These are phyloP conservation scores for Pagetopsis macropterus DNA, from an alignment of 2,797 vertebrate species.

Conservation along the genomic window DNA sequence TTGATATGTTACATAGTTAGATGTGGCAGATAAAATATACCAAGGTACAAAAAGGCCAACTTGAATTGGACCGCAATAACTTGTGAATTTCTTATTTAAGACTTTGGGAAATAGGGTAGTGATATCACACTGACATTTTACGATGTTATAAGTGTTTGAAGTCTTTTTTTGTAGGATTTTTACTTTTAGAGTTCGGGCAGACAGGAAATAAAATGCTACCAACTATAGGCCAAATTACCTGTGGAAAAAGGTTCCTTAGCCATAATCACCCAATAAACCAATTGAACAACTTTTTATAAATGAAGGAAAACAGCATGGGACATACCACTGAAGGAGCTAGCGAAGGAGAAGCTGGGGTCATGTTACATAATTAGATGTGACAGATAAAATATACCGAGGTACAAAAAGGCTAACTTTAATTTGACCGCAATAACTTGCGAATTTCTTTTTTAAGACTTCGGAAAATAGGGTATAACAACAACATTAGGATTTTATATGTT, in stretches of 20 bases:
- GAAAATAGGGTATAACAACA: neutral
- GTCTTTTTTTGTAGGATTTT: neutral
- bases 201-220: conserved; percentile 3
- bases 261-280: conserved; percentile 7
- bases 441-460: conserved; percentile 1
- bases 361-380: conserved; percentile 52
- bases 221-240: neutral
- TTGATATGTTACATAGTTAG: conserved; percentile 23
- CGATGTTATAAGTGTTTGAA: neutral
- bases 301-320: conserved; percentile 28
- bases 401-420: neutral
- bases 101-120: neutral
- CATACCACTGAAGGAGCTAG: conserved; percentile 90
- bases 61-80: conserved; percentile 16
- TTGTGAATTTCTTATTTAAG: neutral
- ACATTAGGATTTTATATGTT: neutral
- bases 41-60: neutral
- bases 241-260: neutral
- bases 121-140: neutral
- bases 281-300: neutral
- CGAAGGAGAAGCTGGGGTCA: conserved; percentile 88
- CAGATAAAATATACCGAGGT: conserved; percentile 2
- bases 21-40: conserved; percentile 5
- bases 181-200: neutral
- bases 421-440: conserved; percentile 14